Evolutionary conservation across 2,797 vertebrate genomes (phyloP), one percentile per base, ranked within the genome.

Genomic region (Eulemur albifrons): DNA sequence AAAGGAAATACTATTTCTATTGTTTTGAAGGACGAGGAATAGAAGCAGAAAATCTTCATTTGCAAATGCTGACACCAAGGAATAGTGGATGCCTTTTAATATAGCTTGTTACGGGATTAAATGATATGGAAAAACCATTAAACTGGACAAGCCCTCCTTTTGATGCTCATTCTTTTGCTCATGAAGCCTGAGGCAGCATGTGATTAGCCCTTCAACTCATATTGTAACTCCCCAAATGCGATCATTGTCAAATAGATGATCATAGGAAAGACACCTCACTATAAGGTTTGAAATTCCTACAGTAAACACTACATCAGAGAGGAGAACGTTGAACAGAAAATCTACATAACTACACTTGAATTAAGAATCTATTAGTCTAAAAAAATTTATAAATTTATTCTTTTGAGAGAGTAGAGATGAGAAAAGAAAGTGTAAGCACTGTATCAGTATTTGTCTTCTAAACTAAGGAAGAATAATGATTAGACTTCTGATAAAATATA

Each of bases 1-100:
- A 96, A 75, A 15, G n/a, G 38, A 93, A 86, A 94, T 20, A 82
- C 14, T 85, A 45, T 87, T 96, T 90, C 52, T n/a, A 86, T 70
- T 70, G 23, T 50, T 89, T 75, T 27, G 4, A 75, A 94, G 69
- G 50, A 59, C 45, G 50, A 88, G 17, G 88, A 76, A 84, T 48
- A 7, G 76, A 88, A 92, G 73, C 18, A 86, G 45, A 95, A 94
- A 94, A 65, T 15, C 93, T 69, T 95, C 75, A 30, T 50, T 81
- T 95, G 54, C 73, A 95, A 95, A 43, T 70, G 9, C 11, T 63
- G 69, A 54, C 17, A 83, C 18, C 32, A 65, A 4, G 38, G 79
- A 82, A 63, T 15, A 83, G 27, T 13, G 18, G 45, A 67, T 25
- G 21, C 15, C 57, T 90, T 88, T 92, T 59, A 85, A 75, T 21